These are phyloP conservation scores for Halocaridina rubra DNA, from an alignment of 2,888 invertebrate genomes.

Conservation along the genomic window DNA sequence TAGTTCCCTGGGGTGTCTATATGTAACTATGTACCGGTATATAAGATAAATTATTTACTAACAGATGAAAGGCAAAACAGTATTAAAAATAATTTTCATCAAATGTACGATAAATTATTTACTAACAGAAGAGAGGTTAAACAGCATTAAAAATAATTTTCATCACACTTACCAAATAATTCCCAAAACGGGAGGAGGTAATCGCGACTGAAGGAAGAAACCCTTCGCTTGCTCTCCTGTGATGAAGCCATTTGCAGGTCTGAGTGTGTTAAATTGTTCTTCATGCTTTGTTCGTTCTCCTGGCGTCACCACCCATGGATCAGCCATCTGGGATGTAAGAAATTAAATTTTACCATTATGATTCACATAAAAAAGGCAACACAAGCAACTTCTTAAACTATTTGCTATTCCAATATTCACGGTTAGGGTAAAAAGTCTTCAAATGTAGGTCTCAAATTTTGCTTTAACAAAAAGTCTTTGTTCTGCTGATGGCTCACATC, in stretches of 20 bases:
- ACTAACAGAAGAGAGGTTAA: too few species aligned
- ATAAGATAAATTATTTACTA: too few species aligned
- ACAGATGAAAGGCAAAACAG: too few species aligned
- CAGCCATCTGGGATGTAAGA: constrained; percentile 68
- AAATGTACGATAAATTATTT: too few species aligned
- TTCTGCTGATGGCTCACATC: too few species aligned
- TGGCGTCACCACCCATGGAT: constrained; percentile 89
- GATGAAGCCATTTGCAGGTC: constrained; percentile 87
- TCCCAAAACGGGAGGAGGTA: constrained; percentile 88
- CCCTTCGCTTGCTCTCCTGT: constrained; percentile 94
- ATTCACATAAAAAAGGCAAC: not conserved
- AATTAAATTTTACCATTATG: not conserved
- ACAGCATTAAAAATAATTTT: not conserved
- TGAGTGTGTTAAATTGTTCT: constrained; percentile 89
- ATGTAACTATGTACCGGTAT: too few species aligned
- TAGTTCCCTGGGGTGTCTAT: too few species aligned
- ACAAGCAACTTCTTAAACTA: not conserved
- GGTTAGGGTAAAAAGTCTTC: not conserved
- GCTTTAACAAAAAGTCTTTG: too few species aligned
- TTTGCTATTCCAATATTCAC: not conserved
- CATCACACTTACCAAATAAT: constrained; percentile 87
- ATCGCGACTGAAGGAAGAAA: constrained; percentile 90
- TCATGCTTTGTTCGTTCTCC: constrained; percentile 90
- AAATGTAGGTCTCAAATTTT: too few species aligned
- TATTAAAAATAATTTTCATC: too few species aligned